Percentiles rank a stretch among this genome's conserved stretches.
Conservation (phyloP, 2,888 invertebrate species). For the Laspeyria flexula region DNA sequence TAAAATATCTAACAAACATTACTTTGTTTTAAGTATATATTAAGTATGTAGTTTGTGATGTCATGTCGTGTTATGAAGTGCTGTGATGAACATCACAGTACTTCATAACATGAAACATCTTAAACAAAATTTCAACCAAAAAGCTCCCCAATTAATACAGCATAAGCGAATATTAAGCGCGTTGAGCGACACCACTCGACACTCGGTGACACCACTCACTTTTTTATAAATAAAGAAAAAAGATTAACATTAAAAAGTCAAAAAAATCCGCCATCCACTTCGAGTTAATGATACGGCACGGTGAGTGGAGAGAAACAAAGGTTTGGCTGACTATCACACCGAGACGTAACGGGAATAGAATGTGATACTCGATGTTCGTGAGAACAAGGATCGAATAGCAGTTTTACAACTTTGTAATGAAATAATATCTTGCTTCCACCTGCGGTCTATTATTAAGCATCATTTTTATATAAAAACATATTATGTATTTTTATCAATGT, state of each 20-base stretch:
- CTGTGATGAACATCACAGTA: no score
- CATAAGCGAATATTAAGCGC: slow-evolving; percentile 64
- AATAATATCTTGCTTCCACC: no score
- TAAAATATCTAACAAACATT: no score
- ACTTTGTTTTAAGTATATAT: no score
- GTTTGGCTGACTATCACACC: slow-evolving; percentile 66
- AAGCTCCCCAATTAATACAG: slow-evolving; percentile 62
- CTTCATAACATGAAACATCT: neutral
- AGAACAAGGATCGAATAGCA: neutral
- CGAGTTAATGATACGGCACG: slow-evolving; percentile 86
- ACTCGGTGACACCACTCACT: slow-evolving; percentile 73
- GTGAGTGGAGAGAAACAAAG: slow-evolving; percentile 83
- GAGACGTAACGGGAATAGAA: slow-evolving; percentile 38
- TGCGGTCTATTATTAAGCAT: no score
- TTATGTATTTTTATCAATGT: no score
- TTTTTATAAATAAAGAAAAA: slow-evolving; percentile 78
- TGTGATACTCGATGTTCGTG: neutral
- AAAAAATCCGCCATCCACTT: slow-evolving; percentile 80
- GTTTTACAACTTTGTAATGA: neutral
- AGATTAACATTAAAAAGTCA: slow-evolving; percentile 80
- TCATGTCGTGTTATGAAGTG: no score
- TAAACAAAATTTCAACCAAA: neutral
- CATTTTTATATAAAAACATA: no score
- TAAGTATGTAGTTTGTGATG: no score
- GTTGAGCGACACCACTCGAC: slow-evolving; percentile 59